Evolutionary conservation across 2,888 invertebrate species (phyloP).

Genomic region (Heliconius erato): DNA sequence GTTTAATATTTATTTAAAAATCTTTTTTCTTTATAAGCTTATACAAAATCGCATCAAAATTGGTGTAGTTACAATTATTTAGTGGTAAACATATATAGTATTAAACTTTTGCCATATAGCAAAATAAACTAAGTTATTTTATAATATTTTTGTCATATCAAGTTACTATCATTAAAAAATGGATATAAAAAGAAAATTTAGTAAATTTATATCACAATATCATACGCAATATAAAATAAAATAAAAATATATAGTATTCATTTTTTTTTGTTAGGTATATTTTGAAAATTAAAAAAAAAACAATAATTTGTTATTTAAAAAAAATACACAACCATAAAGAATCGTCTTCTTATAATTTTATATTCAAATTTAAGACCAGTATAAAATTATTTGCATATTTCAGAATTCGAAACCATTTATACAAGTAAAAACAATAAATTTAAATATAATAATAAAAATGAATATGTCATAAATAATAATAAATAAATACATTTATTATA

Average conservation of each 20-base stretch:
- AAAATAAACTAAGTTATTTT: not conserved
- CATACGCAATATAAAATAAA: not conserved
- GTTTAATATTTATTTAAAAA: slow-evolving; percentile 1
- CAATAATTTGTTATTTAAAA: no score
- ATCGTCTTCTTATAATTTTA: no score
- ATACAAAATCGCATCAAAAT: slow-evolving; percentile 11
- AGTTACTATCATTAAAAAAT: not conserved
- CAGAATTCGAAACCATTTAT: no score
- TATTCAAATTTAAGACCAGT: no score
- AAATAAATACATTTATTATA: no score
- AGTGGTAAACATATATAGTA: slow-evolving; percentile 10
- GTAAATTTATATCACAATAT: not conserved
- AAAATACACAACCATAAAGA: not conserved
- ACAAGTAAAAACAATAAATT: no score
- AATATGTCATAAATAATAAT: no score
- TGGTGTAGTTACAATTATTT: not conserved
- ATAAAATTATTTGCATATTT: no score
- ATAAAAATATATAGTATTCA: not conserved
- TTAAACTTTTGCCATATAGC: not conserved
- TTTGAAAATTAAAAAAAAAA: no score
- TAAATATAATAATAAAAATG: no score
- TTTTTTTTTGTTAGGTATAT: not conserved
- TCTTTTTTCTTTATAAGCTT: not conserved
- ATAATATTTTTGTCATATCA: not conserved
- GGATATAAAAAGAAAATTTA: not conserved